phyloP scores from a whole-genome alignment of 2,888 invertebrate species.

The Aromia moschata region DNA sequence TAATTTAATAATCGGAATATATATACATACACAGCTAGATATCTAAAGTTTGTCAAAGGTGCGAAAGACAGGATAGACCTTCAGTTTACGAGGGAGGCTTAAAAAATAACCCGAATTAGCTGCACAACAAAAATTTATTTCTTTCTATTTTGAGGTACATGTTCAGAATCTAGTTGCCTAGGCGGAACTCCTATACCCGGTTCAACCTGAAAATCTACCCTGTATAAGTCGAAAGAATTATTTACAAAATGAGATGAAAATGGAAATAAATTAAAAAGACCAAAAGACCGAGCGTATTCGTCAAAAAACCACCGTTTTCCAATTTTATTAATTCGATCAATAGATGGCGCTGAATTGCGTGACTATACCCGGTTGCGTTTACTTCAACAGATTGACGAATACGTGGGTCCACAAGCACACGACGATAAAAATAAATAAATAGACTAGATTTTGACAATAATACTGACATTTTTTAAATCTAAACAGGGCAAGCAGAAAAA shows the following conservation, averaged over 20 bases:
- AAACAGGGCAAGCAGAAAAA: slow-evolving; percentile 19
- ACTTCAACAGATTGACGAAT: no score
- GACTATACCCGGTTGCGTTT: neutral
- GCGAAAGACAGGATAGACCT: neutral
- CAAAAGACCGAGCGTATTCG: neutral
- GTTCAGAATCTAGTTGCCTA: neutral
- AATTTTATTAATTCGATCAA: no score
- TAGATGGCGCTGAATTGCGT: neutral
- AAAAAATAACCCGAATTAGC: neutral
- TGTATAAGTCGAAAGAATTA: slow-evolving; percentile 11
- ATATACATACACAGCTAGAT: neutral
- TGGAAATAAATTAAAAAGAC: slow-evolving; percentile 19
- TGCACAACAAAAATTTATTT: neutral
- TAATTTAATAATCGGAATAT: neutral
- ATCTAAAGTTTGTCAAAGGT: neutral
- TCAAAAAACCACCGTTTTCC: no score
- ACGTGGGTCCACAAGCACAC: neutral
- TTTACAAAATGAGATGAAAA: slow-evolving; percentile 15
- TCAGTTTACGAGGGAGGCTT: neutral
- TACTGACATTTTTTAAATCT: slow-evolving; percentile 24
- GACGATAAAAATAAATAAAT: slow-evolving; percentile 17
- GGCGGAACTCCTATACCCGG: no score
- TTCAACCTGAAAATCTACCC: slow-evolving; percentile 15
- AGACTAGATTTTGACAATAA: slow-evolving; percentile 26
- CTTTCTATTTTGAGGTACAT: neutral